Evolutionary conservation across 2,888 invertebrate species (phyloP).

Genomic region (Ophion slaviceki): DNA sequence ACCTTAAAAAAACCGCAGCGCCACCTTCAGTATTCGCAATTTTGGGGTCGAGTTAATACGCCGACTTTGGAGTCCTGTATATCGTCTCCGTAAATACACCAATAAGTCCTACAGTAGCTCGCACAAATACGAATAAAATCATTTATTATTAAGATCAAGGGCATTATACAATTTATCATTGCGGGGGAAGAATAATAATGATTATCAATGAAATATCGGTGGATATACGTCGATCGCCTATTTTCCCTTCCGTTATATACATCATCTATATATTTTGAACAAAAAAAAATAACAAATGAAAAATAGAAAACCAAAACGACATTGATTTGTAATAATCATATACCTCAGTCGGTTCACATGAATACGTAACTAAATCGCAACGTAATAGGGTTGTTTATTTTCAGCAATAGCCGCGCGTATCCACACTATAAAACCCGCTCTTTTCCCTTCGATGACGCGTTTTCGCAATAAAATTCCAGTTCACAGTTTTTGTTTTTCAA

Average conservation of each 20-base stretch:
- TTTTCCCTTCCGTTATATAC: slow-evolving; percentile 55
- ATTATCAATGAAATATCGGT: slow-evolving; percentile 56
- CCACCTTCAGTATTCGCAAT: too few relatives aligned
- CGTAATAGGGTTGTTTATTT: slow-evolving; percentile 67
- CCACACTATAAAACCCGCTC: slow-evolving; percentile 35
- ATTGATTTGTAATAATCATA: slow-evolving; percentile 70
- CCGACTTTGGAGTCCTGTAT: too few relatives aligned
- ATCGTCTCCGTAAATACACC: background rate
- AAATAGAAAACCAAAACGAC: slow-evolving; percentile 66
- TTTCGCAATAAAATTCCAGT: slow-evolving; percentile 39
- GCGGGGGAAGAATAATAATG: slow-evolving; percentile 53
- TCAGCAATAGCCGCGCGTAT: slow-evolving; percentile 41
- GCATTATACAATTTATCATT: slow-evolving; percentile 63
- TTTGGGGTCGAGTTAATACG: too few relatives aligned
- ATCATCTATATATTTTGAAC: slow-evolving; percentile 75
- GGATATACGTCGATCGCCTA: slow-evolving; percentile 44
- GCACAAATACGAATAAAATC: slow-evolving; percentile 56
- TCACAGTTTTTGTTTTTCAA: slow-evolving; percentile 41
- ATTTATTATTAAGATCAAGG: slow-evolving; percentile 64
- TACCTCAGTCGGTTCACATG: slow-evolving; percentile 75
- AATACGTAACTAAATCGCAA: slow-evolving; percentile 72
- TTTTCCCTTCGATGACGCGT: background rate
- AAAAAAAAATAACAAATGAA: slow-evolving; percentile 61
- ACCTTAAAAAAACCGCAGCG: too few relatives aligned
- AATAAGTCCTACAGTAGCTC: background rate